Base-by-base conservation (phyloP, 2,113 vertebrate species). In the Cacatua alba region DNA sequence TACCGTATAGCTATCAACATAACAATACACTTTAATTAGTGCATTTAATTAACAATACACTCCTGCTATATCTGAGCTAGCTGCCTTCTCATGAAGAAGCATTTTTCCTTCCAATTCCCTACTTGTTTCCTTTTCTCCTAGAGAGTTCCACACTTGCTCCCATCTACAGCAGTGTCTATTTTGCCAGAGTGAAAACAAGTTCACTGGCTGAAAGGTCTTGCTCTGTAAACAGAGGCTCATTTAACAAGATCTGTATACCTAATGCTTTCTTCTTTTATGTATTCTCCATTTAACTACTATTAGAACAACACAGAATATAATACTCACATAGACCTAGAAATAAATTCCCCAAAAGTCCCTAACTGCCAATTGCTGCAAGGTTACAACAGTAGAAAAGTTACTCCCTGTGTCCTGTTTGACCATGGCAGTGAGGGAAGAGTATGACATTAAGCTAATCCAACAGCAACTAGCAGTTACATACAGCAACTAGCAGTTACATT, bases 371-470 rank as follows among this genome's bases (percentile, higher is more conserved):
- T 64, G 53, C 14, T 35, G 44, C 31, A 91, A 68, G 41, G 19
- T n/a, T 70, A 49, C 2, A 0, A 46, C 77, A 46, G 60, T 1
- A 82, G 26, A 37, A 71, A 78, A 71, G 70, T 33, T 29, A 82
- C 3, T 71, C 31, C 3, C 0, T 3, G 2, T 25, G 28, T 35
- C 43, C 48, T n/a, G 43, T 75, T 33, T 63, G 35, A 44, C 20
- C 1, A 6, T 11, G 15, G 43, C 28, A 69, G 59, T 0, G 3
- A 78, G 21, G 5, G 25, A 59, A 39, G 41, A 43, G 49, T 9
- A 48, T 2, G 24, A 35, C 26, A 28, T 39, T 19, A 75, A 59
- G 0, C 5, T 81, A 82, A 87, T 17, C 14, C 57, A 75, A 43
- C 5, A 18, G 23, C 55, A 75, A 71, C 26, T 7, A 72, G 48